Evolutionary conservation across 1,140 invertebrate species (phyloP), one percentile per base, ranked within the genome.

Genomic region (Drosophila mauritiana): DNA sequence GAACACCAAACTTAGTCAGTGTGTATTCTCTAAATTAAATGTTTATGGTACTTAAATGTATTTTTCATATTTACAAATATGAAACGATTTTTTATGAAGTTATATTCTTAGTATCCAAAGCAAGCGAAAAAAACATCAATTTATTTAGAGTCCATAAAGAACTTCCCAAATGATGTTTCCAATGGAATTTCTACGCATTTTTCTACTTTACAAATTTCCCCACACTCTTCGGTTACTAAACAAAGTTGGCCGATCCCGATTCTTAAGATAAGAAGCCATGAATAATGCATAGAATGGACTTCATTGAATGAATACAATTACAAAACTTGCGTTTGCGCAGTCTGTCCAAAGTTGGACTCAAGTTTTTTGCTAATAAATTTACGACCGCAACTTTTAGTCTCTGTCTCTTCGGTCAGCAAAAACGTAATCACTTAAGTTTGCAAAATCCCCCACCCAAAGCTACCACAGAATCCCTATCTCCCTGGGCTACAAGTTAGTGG

Each of bases 241-340:
- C 36, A 17, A 11, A 25, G 7, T 46, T 63, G 7, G 17, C 40
- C 31, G 40, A 39, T 57, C 46, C 39, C 15, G 42, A 51, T 57
- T 27, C 53, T 64, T 34, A 17, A 1, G 15, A 37, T 48, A 61
- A 25, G 51, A 56, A 57, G 57, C 74, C 58, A 83, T 86, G 82
- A 86, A 86, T 86, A 86, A 86, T 88, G 75, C 83, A 88, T 88
- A 62, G 52, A 74, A 56, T 54, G 51, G 65, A 88, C 82, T 82
- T 83, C 79, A 88, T 88, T 83, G 75, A 88, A 83, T 88, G 84
- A 83, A 88, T 89, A 88, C 83, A 88, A 88, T 89, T 88, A 76
- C 67, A 64, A 82, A 88, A 88, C 79, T 86, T 88, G 79, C 78
- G 61, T 84, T 79, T 83, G 76, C 83, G 63, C 61, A 88, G 39